phyloP scores from a whole-genome alignment of 2,113 vertebrate species.

The Microcebus murinus region DNA sequence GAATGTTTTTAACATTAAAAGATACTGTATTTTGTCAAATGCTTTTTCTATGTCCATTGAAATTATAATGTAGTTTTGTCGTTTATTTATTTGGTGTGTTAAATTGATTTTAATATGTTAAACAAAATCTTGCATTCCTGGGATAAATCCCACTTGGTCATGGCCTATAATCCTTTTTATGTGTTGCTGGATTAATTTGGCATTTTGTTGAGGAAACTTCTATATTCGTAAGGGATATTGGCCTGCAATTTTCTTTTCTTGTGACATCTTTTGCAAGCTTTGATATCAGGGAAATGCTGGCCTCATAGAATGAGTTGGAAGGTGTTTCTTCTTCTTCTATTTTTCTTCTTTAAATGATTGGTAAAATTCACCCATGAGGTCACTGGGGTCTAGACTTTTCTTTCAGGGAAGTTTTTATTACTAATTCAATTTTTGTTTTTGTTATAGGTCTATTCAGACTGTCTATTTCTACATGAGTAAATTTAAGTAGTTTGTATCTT shows the following conservation, averaged over 20 bases:
- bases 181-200: not conserved
- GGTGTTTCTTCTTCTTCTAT: not conserved
- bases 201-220: constrained; percentile 32
- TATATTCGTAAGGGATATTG: not conserved
- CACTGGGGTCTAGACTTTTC: not conserved
- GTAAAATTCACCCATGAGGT: not conserved
- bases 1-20: too few species aligned
- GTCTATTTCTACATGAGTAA: not conserved
- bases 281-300: not conserved
- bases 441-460: not conserved
- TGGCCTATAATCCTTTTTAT: not conserved
- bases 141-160: too few species aligned
- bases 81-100: not conserved
- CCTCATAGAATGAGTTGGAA: not conserved
- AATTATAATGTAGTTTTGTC: not conserved
- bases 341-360: not conserved
- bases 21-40: too few species aligned
- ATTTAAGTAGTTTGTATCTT: not conserved
- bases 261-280: not conserved
- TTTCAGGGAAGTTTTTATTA: not conserved
- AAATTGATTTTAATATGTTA: not conserved
- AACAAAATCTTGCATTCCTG: not conserved
- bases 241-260: not conserved
- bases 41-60: not conserved
- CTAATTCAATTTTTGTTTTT: not conserved